A percentile compares a stretch with the other conserved stretches of the same genome.
Conservation (phyloP, 2,888 invertebrate species). For the Leptothorax acervorum region DNA sequence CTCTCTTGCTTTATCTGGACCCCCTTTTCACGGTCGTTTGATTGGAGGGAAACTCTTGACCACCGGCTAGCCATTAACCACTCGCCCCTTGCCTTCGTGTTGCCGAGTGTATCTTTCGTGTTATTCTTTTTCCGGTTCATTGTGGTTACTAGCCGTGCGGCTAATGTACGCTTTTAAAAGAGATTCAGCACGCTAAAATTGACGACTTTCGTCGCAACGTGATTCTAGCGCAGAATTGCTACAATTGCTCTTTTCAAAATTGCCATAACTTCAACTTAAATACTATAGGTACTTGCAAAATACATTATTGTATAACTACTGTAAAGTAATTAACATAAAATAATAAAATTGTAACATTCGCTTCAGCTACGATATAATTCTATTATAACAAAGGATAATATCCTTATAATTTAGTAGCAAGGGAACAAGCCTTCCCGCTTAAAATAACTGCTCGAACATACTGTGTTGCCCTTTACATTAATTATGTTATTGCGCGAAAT, state of each 20-base stretch:
- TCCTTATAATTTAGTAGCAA: not conserved
- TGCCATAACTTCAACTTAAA: not conserved
- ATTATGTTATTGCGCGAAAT: slow-evolving; percentile 7
- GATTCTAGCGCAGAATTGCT: not conserved
- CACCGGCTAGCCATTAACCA: slow-evolving; percentile 69
- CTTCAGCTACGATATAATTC: not conserved
- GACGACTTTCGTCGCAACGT: not conserved
- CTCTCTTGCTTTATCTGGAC: not conserved
- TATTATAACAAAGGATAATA: not conserved
- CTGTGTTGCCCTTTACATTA: not conserved
- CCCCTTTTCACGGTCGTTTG: slow-evolving; percentile 69
- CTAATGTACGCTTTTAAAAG: slow-evolving; percentile 24
- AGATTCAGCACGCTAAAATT: slow-evolving; percentile 20
- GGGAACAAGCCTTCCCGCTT: not conserved
- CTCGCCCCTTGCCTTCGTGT: slow-evolving; percentile 49
- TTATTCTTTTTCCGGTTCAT: slow-evolving; percentile 42
- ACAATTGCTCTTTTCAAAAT: not conserved
- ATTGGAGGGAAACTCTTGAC: slow-evolving; percentile 69
- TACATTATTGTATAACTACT: not conserved
- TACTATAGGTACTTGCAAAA: not conserved
- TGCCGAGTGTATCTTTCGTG: slow-evolving; percentile 17
- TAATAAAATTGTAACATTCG: not conserved
- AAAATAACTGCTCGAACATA: slow-evolving; percentile 18
- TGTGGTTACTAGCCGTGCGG: not conserved
- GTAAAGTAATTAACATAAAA: not conserved